phyloP scores from a whole-genome alignment of 1,140 invertebrate genomes.

The Macrobrachium nipponense region DNA sequence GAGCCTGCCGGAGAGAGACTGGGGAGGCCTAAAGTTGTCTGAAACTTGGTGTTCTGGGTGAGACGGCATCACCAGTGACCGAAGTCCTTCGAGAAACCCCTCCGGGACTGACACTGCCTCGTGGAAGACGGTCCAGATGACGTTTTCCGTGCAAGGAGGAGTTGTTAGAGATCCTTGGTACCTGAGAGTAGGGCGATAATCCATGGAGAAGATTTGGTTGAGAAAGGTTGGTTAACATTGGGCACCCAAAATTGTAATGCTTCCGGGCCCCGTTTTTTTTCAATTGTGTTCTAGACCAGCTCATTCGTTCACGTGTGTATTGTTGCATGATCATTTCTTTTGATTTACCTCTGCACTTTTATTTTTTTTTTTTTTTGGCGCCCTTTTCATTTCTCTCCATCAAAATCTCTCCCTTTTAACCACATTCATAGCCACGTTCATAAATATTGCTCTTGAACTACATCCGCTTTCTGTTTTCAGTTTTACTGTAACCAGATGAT shows the following conservation, averaged over 20 bases:
- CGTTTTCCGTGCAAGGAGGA: slow-evolving; percentile 25
- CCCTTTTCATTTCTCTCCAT: no score
- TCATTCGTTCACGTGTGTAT: not conserved
- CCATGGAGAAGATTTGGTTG: not conserved
- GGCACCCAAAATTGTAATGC: no score
- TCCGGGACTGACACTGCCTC: not conserved
- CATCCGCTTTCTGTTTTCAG: no score
- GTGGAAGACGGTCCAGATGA: slow-evolving; percentile 27
- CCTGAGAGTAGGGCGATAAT: not conserved
- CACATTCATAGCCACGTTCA: no score
- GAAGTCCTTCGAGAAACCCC: slow-evolving; percentile 6
- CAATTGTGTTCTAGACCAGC: not conserved
- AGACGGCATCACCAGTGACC: not conserved
- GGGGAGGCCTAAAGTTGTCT: slow-evolving; percentile 13
- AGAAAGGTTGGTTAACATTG: not conserved
- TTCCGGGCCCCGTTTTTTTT: no score
- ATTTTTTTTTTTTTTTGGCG: no score
- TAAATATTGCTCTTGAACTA: no score
- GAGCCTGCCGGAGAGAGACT: not conserved
- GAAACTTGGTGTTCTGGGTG: not conserved
- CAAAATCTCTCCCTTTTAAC: no score
- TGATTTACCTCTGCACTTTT: no score
- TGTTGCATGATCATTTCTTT: no score
- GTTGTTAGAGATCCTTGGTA: slow-evolving; percentile 30
- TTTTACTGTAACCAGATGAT: no score